phyloP scores from a whole-genome alignment of 2,113 vertebrate genomes.

The Melanocharis versteri region DNA sequence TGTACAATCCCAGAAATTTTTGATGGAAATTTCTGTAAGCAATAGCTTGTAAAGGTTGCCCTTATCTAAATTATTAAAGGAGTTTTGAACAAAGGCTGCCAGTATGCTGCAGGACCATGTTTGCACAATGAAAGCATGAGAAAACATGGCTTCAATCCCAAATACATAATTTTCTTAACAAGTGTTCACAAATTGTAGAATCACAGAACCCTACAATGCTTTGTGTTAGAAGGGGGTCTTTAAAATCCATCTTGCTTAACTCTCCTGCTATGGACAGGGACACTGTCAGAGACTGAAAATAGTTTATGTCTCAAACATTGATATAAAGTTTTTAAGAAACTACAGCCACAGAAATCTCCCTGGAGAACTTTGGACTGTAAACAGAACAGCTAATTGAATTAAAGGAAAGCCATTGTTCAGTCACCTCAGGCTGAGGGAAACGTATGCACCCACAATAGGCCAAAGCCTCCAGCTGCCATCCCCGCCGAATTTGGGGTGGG shows the following conservation, averaged over 20 bases:
- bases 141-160: neutral
- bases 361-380: too few relatives aligned
- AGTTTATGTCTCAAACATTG: too few relatives aligned
- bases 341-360: too few relatives aligned
- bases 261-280: fast-evolving
- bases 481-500: too few relatives aligned
- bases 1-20: neutral
- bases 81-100: neutral
- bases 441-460: too few relatives aligned
- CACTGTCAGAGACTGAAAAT: too few relatives aligned
- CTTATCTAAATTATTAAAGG: neutral
- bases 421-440: too few relatives aligned
- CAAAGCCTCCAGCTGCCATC: too few relatives aligned
- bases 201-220: neutral
- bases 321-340: too few relatives aligned
- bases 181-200: neutral
- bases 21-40: neutral
- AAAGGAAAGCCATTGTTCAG: too few relatives aligned
- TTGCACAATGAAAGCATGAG: neutral
- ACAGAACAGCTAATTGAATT: too few relatives aligned
- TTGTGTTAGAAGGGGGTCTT: neutral
- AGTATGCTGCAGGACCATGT: too few relatives aligned
- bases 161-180: neutral
- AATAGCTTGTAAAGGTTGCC: neutral
- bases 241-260: neutral